Evolutionary conservation across 1,140 invertebrate genomes (phyloP).

Genomic region (Drosophila sucinea): DNA sequence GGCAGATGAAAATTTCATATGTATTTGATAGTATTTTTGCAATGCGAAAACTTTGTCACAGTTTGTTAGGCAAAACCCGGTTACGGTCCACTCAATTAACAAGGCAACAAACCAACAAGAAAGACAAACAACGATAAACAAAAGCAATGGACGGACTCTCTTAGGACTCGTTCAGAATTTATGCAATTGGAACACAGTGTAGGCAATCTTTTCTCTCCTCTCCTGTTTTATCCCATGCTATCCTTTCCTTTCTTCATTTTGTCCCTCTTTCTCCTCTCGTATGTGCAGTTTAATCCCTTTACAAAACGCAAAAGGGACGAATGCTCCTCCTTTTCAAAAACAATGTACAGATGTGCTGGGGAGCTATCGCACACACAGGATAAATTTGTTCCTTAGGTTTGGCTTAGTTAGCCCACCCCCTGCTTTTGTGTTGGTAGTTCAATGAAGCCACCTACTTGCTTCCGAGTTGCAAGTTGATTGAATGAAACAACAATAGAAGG

Average conservation of each 20-base stretch:
- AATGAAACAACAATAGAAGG: too few species aligned
- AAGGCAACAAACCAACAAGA: slow-evolving; percentile 24
- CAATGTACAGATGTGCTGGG: slow-evolving; percentile 1
- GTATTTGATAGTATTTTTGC: not conserved
- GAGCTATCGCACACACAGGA: not conserved
- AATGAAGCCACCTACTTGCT: too few species aligned
- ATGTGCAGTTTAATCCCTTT: slow-evolving; percentile 32
- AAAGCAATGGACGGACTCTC: not conserved
- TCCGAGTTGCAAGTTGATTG: too few species aligned
- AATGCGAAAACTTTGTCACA: not conserved
- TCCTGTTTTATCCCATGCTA: slow-evolving; percentile 18
- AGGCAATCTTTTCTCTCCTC: not conserved
- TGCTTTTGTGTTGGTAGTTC: too few species aligned
- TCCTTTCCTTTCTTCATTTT: not conserved
- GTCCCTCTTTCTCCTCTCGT: not conserved
- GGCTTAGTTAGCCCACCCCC: not conserved
- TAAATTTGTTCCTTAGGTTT: slow-evolving; percentile 3
- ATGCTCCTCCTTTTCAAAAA: slow-evolving; percentile 17
- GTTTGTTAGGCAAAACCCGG: slow-evolving; percentile 1
- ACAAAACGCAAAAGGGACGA: slow-evolving; percentile 5
- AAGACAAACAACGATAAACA: slow-evolving; percentile 11
- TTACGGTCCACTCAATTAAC: slow-evolving; percentile 35
- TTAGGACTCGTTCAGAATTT: slow-evolving; percentile 15
- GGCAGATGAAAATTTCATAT: not conserved
- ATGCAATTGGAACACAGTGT: slow-evolving; percentile 32